phyloP scores from a whole-genome alignment of 2,888 invertebrate species.

The Ashinkailepas kermadecensis region DNA sequence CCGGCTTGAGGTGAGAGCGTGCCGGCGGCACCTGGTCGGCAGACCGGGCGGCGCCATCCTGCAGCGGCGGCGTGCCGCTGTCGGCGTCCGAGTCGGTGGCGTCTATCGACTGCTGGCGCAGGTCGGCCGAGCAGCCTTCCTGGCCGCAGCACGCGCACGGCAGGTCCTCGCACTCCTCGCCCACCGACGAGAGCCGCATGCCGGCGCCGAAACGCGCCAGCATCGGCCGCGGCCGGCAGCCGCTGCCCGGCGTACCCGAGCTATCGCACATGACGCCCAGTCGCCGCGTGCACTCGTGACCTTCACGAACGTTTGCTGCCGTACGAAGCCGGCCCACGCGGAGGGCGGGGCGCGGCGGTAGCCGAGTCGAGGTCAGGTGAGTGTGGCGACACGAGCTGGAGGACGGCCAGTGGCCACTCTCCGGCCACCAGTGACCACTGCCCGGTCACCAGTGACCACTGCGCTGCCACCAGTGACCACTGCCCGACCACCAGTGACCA shows the following conservation, averaged over 20 bases:
- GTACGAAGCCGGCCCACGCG: neutral
- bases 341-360: no score
- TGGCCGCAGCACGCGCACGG: conserved; percentile 7
- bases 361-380: no score
- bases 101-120: neutral
- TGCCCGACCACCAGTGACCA: neutral
- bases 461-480: neutral
- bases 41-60: neutral
- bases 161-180: conserved; percentile 10
- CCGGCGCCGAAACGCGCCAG: neutral
- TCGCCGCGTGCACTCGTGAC: neutral
- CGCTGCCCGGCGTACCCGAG: neutral
- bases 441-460: no score
- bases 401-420: no score
- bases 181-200: conserved; percentile 13
- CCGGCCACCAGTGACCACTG: neutral
- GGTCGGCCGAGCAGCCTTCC: neutral
- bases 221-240: neutral
- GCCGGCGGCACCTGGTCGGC: neutral
- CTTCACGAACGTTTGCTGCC: neutral
- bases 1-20: neutral
- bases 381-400: no score
- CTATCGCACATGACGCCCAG: neutral
- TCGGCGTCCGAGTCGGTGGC: neutral
- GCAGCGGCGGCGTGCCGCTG: neutral